Evolutionary conservation across 2,888 invertebrate species (phyloP).

Genomic region (Glyphotaelius pellucidus): DNA sequence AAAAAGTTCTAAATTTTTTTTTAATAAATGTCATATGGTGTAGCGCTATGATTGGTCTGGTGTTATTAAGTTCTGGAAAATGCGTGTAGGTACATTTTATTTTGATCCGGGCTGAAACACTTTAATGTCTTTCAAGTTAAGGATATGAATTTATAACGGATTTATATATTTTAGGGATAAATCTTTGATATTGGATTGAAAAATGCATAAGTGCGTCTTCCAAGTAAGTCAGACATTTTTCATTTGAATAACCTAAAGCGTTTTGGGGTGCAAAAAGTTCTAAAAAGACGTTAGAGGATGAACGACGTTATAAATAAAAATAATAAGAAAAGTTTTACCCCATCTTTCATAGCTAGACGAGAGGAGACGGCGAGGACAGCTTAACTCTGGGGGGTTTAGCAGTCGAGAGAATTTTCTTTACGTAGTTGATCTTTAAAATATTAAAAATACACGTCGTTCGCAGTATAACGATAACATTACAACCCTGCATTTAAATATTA

Average conservation of each 20-base stretch:
- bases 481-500: not conserved
- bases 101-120: too few species aligned
- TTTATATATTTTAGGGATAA: not conserved
- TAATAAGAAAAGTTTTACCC: conserved; percentile 75
- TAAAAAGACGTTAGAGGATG: conserved; percentile 69
- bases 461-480: not conserved
- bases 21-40: too few species aligned
- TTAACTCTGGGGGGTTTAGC: not conserved
- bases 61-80: too few species aligned
- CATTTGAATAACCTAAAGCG: conserved; percentile 1
- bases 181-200: not conserved
- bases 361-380: conserved; percentile 34
- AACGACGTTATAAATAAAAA: conserved; percentile 76
- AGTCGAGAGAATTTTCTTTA: conserved; percentile 11
- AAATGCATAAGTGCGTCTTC: not conserved
- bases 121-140: too few species aligned
- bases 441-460: conserved; percentile 23
- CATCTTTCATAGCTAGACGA: conserved; percentile 35
- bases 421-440: conserved; percentile 23
- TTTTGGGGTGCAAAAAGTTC: conserved; percentile 28
- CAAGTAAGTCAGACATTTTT: not conserved
- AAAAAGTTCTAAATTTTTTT: too few species aligned
- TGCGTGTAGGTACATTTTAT: too few species aligned
- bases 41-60: too few species aligned
- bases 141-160: not conserved